Evolutionary conservation across 2,113 vertebrate genomes (phyloP).

Genomic region (Oriolus oriolus): DNA sequence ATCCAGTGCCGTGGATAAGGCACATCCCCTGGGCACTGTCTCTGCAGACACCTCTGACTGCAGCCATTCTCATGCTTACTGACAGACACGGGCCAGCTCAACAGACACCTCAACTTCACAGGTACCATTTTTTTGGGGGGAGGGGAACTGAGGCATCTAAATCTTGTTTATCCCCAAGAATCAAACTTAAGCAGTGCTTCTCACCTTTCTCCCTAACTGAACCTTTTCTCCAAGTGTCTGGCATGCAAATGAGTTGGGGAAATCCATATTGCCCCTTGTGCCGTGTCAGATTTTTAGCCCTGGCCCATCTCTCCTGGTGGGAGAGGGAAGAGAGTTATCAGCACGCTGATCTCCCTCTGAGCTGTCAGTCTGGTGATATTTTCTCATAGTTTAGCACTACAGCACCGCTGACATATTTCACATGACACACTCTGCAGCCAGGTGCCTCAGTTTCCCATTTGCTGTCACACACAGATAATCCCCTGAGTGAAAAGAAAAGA

Average conservation of each 20-base stretch:
- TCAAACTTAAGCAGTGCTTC: neutral
- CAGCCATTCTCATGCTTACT: neutral
- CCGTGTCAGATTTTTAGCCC: neutral
- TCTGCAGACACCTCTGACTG: neutral
- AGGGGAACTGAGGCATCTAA: neutral
- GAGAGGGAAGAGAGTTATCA: neutral
- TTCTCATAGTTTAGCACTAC: neutral
- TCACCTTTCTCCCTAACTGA: neutral
- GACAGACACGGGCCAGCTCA: neutral
- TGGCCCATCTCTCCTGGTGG: rapidly evolving
- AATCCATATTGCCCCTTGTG: neutral
- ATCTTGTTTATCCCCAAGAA: neutral
- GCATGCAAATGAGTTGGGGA: neutral
- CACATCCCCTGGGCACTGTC: neutral
- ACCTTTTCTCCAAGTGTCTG: neutral
- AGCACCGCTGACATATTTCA: neutral
- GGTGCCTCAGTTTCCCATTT: neutral
- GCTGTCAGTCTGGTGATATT: neutral
- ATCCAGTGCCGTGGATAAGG: neutral
- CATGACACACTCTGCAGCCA: neutral
- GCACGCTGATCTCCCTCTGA: neutral
- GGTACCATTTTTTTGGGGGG: rapidly evolving
- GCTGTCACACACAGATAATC: neutral
- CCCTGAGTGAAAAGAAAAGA: too few relatives aligned
- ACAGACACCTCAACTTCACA: neutral